Base-by-base conservation (phyloP, 2,797 vertebrate genomes). In the Morelia viridis region DNA sequence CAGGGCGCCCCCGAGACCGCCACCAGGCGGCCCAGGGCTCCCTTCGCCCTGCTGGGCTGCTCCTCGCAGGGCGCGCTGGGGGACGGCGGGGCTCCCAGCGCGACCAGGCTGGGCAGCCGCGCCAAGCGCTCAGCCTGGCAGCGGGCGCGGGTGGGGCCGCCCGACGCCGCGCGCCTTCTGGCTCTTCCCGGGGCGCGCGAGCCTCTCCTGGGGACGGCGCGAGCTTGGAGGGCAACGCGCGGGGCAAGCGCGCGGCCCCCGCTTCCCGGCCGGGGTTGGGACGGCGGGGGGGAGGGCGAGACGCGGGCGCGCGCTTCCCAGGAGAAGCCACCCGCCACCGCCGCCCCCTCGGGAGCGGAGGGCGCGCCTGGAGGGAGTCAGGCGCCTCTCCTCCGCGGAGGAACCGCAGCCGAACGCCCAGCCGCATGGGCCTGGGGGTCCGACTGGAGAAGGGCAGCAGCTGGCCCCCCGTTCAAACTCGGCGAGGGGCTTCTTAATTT, bases 11-110 rank as follows among this genome's bases (percentile, higher is more conserved):
- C 50, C 50, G 50, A 41, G 50, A 7, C 9, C 50, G 7, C 50
- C 50, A 7, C 9, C 5, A 53, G 50, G 50, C 50, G 7, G 50
- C 50, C 50, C 50, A 53, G 50, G 50, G 50, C 65, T 68, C 13
- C 5, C n/a, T 7, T 6, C 2, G 0, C 5, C 1, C 68, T 2
- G 50, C 0, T 8, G 8, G 7, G 68, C 31, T 10, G 17, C 35
- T 76, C 5, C 24, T 53, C 50, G 84, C 24, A n/a, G 50, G 26
- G 22, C 53, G 84, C 50, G 84, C 50, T 12, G 68, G 8, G 31
- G 68, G 64, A 5, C 10, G 1, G 1, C 26, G 26, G 64, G 4
- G 12, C 1, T 17, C 12, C 65, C 1, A 24, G 19, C 71, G 9
- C 19, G 1, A 46, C 31, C 31, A 3, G 68, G 68, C 68, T 19